Percentiles rank a stretch among this genome's conserved stretches.
These are phyloP conservation scores for Rissa tridactyla DNA, from an alignment of 2,113 vertebrate genomes.

Conservation along the genomic window DNA sequence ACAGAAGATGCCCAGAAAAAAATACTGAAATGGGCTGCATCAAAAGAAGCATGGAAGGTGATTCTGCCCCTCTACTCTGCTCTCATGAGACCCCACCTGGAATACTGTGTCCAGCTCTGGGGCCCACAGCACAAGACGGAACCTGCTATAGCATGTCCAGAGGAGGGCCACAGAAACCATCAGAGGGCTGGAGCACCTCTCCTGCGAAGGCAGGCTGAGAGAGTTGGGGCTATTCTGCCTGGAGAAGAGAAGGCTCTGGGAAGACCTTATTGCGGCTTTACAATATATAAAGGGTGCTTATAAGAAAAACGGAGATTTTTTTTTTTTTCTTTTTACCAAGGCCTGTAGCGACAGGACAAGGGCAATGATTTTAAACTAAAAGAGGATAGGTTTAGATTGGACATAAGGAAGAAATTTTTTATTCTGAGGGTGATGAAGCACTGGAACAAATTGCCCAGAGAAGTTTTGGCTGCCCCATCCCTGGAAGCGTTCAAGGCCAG, in stretches of 20 bases:
- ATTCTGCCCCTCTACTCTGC: not conserved
- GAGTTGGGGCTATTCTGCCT: not conserved
- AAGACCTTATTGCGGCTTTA: not conserved
- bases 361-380: not conserved
- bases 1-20: not conserved
- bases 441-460: not conserved
- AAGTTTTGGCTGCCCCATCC: not conserved
- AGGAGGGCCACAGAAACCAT: not conserved
- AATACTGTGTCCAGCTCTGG: not conserved
- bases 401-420: not conserved
- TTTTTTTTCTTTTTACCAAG: not conserved
- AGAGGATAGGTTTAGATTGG: not conserved
- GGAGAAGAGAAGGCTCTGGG: not conserved
- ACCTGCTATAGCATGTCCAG: not conserved
- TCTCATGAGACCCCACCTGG: not conserved
- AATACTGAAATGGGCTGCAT: not conserved
- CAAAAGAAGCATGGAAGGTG: rapidly evolving
- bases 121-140: not conserved
- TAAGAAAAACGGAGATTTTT: not conserved
- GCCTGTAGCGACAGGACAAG: not conserved
- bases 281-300: not conserved
- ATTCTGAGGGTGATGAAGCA: not conserved
- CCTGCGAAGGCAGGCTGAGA: not conserved
- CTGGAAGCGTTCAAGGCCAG: not conserved
- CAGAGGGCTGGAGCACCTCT: not conserved